Evolutionary conservation across 1,140 invertebrate species (phyloP), one percentile per base, ranked within the genome.

Genomic region (Diachasmimorpha longicaudata): DNA sequence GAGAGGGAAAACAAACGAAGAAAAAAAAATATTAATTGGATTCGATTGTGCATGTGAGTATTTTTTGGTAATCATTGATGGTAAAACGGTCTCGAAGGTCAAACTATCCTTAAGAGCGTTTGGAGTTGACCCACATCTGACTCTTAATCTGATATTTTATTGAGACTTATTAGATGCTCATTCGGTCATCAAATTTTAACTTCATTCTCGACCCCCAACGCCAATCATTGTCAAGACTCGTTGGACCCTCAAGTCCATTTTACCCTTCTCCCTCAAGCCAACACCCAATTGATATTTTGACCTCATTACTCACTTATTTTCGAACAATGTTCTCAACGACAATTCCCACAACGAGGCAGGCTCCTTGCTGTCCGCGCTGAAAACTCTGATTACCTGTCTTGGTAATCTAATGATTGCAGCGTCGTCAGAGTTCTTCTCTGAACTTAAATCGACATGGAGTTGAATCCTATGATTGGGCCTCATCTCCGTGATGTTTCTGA

Each of bases 251-350:
- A n/a, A n/a, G n/a, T n/a, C n/a, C n/a, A n/a, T n/a, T n/a, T n/a
- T n/a, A n/a, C n/a, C n/a, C n/a, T n/a, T n/a, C 31, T 6, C 31
- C 31, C 31, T 6, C 31, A 2, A 2, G 31, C 6, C 31, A 2
- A 31, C 6, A 2, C 6, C 31, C 6, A n/a, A 37, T 37, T 68
- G 4, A 16, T 74, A 37, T 58, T 46, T n/a, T 36, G 8, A 31
- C n/a, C 0, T 36, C 9, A 48, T 37, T 70, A 39, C 69, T 55
- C 81, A 87, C 84, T 84, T 84, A 14, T 75, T 75, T 13, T 71
- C 58, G 78, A 86, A 86, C 76, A 85, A 48, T 81, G 77, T 85
- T 79, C 84, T 83, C 25, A 87, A 52, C 11, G 86, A 81, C 74
- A 86, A 79, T 78, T 87, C 86, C 81, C 80, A 84, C 16, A 87